Conservation (phyloP, 2,888 invertebrate genomes). For the Caenorhabditis sulstoni region DNA sequence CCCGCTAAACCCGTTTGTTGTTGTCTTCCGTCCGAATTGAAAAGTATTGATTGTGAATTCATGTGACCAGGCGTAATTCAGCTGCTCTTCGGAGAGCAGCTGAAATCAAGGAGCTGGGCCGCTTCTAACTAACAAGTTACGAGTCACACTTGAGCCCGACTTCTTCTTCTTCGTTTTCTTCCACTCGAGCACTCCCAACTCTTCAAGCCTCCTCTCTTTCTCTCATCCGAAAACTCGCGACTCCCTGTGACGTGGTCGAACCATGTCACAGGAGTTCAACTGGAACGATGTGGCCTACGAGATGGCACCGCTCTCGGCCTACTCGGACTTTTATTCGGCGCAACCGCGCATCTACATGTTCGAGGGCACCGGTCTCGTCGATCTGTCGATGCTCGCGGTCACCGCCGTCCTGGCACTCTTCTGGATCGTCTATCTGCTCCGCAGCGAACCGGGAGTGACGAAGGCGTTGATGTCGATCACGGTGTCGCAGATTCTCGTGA, state of each 20-base stretch:
- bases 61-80: too few species aligned
- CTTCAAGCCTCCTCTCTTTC: background rate
- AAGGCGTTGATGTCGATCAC: slow-evolving; percentile 36
- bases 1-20: too few species aligned
- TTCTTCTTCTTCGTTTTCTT: background rate
- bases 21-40: too few species aligned
- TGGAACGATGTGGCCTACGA: slow-evolving; percentile 51
- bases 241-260: slow-evolving; percentile 39
- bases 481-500: slow-evolving; percentile 37
- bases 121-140: too few species aligned
- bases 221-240: background rate
- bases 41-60: too few species aligned
- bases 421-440: slow-evolving; percentile 25
- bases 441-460: slow-evolving; percentile 18
- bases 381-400: slow-evolving; percentile 6
- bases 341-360: slow-evolving; percentile 56
- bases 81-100: too few species aligned
- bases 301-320: slow-evolving; percentile 36
- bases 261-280: slow-evolving; percentile 49
- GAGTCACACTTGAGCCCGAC: too few species aligned
- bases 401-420: slow-evolving; percentile 27
- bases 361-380: slow-evolving; percentile 35
- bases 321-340: slow-evolving; percentile 43
- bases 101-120: too few species aligned
- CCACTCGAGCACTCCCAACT: slow-evolving; percentile 13